A percentile compares a stretch with the other conserved stretches of the same genome.
These are phyloP conservation scores for Dryomyza anilis DNA, from an alignment of 2,888 invertebrate species.

Conservation along the genomic window DNA sequence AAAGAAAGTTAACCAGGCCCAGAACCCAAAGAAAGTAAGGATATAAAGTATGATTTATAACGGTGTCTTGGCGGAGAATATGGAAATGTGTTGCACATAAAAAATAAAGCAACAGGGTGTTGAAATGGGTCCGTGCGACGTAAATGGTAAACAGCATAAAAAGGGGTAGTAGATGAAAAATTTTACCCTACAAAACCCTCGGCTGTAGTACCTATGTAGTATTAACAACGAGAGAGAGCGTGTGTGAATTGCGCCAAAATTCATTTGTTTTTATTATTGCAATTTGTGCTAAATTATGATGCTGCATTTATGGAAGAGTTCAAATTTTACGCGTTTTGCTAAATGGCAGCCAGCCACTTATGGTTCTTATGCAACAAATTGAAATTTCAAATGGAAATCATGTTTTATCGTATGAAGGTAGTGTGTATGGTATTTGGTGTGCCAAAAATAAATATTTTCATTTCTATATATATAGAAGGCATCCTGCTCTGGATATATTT, in stretches of 20 bases:
- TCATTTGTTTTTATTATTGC: not conserved
- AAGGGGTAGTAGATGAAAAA: not conserved
- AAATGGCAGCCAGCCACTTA: too few species aligned
- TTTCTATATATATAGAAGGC: too few species aligned
- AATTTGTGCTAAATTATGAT: not conserved
- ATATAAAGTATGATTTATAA: not conserved
- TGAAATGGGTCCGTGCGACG: not conserved
- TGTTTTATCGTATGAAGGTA: too few species aligned
- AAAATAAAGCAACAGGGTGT: slow-evolving; percentile 17
- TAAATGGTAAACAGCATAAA: not conserved
- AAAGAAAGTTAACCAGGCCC: too few species aligned
- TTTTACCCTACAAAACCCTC: too few species aligned
- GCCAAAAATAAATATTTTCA: too few species aligned
- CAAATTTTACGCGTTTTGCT: not conserved
- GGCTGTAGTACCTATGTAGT: too few species aligned
- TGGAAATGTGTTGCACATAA: not conserved
- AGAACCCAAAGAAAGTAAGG: not conserved
- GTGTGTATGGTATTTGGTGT: too few species aligned
- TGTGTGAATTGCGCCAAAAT: not conserved
- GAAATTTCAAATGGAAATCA: too few species aligned
- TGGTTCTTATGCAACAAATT: too few species aligned
- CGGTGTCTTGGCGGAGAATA: not conserved
- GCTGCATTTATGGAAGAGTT: not conserved
- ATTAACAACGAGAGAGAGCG: too few species aligned
- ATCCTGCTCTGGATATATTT: too few species aligned